Evolutionary conservation across 1,140 invertebrate genomes (phyloP), one percentile per base, ranked within the genome.

Genomic region (Drosophila pseudoananassae): DNA sequence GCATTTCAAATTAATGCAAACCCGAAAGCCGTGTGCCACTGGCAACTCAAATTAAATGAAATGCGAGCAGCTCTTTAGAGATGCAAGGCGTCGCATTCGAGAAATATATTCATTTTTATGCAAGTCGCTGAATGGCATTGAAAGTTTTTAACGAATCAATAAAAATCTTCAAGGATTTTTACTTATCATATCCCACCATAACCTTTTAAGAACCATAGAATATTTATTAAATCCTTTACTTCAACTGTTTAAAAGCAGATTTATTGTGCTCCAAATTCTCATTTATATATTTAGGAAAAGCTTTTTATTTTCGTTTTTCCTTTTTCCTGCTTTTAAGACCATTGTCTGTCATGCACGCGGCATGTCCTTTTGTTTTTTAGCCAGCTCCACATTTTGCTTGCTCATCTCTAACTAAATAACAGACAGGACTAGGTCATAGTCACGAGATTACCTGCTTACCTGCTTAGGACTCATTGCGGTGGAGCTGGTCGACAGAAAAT

Each of bases 401-500:
- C 71, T 36, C 77, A 79, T 75, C 63, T 79, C 70, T 75, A 63
- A 59, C 70, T 55, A 49, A 73, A 53, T 49, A 46, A 54, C 56
- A 20, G 40, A 38, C 38, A 40, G 69, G 29, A 66, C 31, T 53
- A 43, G 64, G 64, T 68, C 38, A 66, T 27, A 36, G 63, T 54
- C 61, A 23, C 2, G 33, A 45, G 49, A 49, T 68, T 76, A 83
- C 70, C 33, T 36, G 33, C 33, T 36, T 10, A 36, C 33, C 79
- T 83, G 63, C 79, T 82, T 76, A 65, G 75, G 73, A 80, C 63
- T 77, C 77, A 60, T 74, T 85, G 76, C 49, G 81, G 81, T 61
- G 52, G 56, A 47, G 72, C 46, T 40, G 59, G 68, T 20, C 20
- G 0, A 20, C 20, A 43, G 50, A 73, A 80, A 69, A 15, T 14